phyloP scores from a whole-genome alignment of 92 coral and sea anemone genomes.

The Chrysogorgia sp. region DNA sequence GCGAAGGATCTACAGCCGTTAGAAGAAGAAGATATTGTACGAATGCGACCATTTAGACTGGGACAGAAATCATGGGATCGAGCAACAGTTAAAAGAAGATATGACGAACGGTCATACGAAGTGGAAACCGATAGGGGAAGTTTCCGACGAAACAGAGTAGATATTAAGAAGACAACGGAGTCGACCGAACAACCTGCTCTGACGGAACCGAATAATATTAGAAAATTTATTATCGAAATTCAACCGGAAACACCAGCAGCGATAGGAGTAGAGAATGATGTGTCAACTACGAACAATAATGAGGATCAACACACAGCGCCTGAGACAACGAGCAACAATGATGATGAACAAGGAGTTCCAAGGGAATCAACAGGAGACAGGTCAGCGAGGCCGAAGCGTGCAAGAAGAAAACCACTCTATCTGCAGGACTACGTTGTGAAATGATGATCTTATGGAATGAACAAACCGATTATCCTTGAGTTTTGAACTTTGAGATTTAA shows the following conservation, averaged over 20 bases:
- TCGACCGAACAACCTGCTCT: neutral
- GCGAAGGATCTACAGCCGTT: slow-evolving; percentile 26
- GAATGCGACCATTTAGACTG: slow-evolving; percentile 42
- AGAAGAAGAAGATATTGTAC: slow-evolving; percentile 38
- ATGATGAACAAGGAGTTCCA: neutral
- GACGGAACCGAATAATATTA: neutral
- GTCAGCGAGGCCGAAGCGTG: too few species aligned
- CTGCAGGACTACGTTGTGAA: too few species aligned
- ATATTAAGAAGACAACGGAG: slow-evolving; percentile 28
- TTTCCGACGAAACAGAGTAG: slow-evolving; percentile 51
- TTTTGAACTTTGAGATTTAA: too few species aligned
- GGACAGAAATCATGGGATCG: slow-evolving; percentile 45
- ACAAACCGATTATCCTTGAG: too few species aligned
- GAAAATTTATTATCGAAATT: slow-evolving; percentile 4
- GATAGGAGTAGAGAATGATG: neutral
- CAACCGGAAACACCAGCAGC: slow-evolving; percentile 11
- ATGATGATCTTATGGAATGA: too few species aligned
- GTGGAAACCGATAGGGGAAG: slow-evolving; percentile 41
- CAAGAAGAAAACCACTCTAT: too few species aligned
- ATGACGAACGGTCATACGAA: slow-evolving; percentile 42
- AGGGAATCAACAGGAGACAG: neutral
- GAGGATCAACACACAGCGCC: slow-evolving; percentile 12
- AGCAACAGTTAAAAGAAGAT: slow-evolving; percentile 46
- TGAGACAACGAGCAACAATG: neutral
- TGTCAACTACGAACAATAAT: neutral